Evolutionary conservation across 2,113 vertebrate species (phyloP), one percentile per base, ranked within the genome.

Genomic region (Pycnonotus jocosus): DNA sequence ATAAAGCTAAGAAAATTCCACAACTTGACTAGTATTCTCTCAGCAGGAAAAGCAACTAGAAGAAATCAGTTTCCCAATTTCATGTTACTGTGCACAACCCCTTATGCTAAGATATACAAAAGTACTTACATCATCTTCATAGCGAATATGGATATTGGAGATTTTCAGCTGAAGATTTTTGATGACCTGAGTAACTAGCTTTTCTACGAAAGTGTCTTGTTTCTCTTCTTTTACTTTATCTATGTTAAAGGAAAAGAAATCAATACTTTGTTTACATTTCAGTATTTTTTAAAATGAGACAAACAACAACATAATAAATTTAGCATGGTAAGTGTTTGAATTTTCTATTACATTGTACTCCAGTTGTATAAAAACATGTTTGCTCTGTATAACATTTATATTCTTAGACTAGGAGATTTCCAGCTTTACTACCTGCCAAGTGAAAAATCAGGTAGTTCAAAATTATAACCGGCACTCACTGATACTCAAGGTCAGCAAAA

Each of bases 141-240:
- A 99, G 79, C 99, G 99, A 94, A 99, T 83, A 68, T 99, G 99
- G 90, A 99, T 99, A 92, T 98, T 99, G 78, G 99, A 99, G 97
- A 99, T 99, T 97, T 99, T 99, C 96, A 99, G 97, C 93, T 99
- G 99, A 92, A 99, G 98, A 98, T 99, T 99, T 98, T 99, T 99
- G 95, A 99, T 99, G 90, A 99, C 98, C 96, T 99, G 99, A 93
- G 99, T 99, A 80, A 99, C 97, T 92, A 99, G 97, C 93, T 99
- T 99, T 98, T 99, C 99, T 91, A 98, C 96, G 95, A 99, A 99
- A 27, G 98, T 99, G 94, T 99, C 99, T 92, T 99, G 99, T 83
- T 99, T 99, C 92, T 99, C 99, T 33, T 97, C 73, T 65, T 85
- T 96, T 22, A 96, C 98, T 91, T 99, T 98, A 87, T 99, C 99